phyloP scores from a whole-genome alignment of 2,113 vertebrate species.

The Cottus gobio region DNA sequence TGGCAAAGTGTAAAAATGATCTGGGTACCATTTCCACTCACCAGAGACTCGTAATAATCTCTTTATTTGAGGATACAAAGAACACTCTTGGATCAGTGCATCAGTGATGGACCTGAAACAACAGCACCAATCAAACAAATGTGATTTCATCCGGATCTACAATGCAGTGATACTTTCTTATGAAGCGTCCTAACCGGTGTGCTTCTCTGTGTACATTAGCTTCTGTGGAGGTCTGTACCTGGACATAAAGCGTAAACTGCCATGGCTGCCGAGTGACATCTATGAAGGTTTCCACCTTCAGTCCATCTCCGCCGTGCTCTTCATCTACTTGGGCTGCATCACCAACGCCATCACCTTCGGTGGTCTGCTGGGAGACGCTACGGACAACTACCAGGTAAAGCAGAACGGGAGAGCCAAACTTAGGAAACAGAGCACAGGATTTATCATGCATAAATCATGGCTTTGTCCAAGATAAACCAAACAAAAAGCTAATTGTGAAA shows the following conservation, averaged over 20 bases:
- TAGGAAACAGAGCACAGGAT: no score
- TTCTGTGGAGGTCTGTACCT: conserved; percentile 93
- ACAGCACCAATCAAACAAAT: neutral
- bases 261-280: conserved; percentile 93
- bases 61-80: neutral
- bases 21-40: neutral
- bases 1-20: conserved; percentile 6
- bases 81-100: neutral
- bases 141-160: neutral
- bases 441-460: neutral
- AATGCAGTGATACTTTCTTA: neutral
- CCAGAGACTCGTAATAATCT: neutral
- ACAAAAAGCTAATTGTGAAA: no score
- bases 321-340: conserved; percentile 99
- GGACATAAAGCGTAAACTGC: conserved; percentile 96
- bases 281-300: conserved; percentile 96
- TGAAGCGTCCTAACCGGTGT: conserved; percentile 9
- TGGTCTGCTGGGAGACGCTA: conserved; percentile 95
- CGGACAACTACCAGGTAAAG: conserved; percentile 95
- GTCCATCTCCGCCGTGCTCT: conserved; percentile 95
- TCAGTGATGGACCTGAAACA: neutral
- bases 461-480: neutral
- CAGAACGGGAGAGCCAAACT: no score
- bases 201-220: conserved; percentile 74
- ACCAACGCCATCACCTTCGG: conserved; percentile 98